These are phyloP conservation scores for Lasioglossum leucozonium DNA, from an alignment of 2,888 invertebrate genomes.

Conservation along the genomic window DNA sequence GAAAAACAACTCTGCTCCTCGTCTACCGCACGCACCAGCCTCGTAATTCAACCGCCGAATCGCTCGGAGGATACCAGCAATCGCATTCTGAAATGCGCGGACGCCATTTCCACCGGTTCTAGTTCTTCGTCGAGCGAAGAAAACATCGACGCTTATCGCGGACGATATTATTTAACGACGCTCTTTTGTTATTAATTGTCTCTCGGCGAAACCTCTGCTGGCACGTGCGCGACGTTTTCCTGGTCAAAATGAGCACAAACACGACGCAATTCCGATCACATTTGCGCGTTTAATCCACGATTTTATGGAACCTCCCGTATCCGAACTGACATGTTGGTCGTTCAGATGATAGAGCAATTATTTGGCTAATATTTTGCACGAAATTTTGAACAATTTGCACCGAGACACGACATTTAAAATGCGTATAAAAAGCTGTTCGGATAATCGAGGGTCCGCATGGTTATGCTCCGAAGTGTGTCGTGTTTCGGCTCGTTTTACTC, in stretches of 20 bases:
- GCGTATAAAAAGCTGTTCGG: too few relatives aligned
- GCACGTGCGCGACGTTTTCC: background rate
- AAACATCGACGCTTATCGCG: too few relatives aligned
- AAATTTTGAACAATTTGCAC: too few relatives aligned
- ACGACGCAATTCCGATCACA: background rate
- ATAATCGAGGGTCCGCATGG: background rate
- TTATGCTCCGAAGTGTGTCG: background rate
- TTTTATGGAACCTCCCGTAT: background rate
- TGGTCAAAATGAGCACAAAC: background rate
- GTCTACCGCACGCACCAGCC: background rate
- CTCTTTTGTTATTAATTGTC: background rate
- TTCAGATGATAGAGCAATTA: background rate
- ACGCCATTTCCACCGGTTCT: too few relatives aligned
- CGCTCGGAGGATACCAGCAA: background rate
- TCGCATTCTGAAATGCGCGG: background rate
- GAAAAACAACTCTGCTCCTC: background rate
- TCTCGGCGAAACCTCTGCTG: background rate
- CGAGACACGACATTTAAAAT: too few relatives aligned
- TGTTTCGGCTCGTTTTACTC: background rate
- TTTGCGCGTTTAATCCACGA: background rate
- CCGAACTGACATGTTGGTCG: background rate
- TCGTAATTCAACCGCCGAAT: background rate
- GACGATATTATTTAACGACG: background rate
- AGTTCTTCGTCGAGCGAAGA: too few relatives aligned
- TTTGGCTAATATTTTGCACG: too few relatives aligned